These are phyloP conservation scores for Porites evermanni DNA, from an alignment of 92 coral and sea anemone genomes.

Conservation along the genomic window DNA sequence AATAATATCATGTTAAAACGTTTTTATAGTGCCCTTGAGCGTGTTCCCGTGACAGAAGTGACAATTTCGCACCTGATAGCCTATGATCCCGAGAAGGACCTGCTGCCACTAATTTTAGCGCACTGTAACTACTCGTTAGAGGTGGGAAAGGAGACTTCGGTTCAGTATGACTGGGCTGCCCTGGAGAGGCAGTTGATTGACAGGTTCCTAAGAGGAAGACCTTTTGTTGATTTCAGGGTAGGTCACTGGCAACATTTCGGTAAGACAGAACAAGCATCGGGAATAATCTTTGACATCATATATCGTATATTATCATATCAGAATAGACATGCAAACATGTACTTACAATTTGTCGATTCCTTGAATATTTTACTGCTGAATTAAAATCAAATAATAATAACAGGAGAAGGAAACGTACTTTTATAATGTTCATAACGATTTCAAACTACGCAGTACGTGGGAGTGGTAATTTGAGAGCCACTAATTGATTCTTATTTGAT, in stretches of 20 bases:
- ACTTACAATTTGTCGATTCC: no score
- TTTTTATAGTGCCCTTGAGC: slow-evolving; percentile 49
- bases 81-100: slow-evolving; percentile 79
- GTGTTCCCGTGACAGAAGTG: slow-evolving; percentile 60
- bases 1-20: background rate
- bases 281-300: background rate
- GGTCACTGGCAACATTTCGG: background rate
- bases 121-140: slow-evolving; percentile 89
- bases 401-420: no score
- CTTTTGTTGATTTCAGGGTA: slow-evolving; percentile 73
- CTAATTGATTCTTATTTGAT: no score
- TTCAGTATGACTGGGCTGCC: slow-evolving; percentile 86
- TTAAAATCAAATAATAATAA: no score
- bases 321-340: no score
- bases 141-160: slow-evolving; percentile 81
- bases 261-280: background rate
- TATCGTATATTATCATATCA: no score
- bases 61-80: slow-evolving; percentile 82
- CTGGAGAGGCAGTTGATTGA: slow-evolving; percentile 82
- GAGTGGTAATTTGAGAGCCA: no score
- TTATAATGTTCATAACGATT: no score
- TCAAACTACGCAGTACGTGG: no score
- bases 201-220: slow-evolving; percentile 81
- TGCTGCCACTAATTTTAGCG: slow-evolving; percentile 78
- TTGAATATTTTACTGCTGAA: no score